Conservation (phyloP, 2,888 invertebrate genomes). For the Nebria salina region DNA sequence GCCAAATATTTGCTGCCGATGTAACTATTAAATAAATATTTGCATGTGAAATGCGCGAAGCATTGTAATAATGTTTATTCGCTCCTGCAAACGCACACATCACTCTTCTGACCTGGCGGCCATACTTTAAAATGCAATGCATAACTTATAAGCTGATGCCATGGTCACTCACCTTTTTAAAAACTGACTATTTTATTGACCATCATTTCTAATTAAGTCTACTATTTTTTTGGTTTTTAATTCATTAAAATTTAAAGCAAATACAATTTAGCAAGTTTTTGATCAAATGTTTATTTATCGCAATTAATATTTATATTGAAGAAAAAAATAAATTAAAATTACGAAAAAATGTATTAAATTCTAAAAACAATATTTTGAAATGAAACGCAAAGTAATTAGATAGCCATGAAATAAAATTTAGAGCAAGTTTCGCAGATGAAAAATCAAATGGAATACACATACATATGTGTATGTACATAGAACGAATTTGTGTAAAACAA, state of each 20-base stretch:
- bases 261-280: too few species aligned
- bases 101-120: neutral
- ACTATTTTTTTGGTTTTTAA: too few species aligned
- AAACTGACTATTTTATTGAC: too few species aligned
- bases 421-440: neutral
- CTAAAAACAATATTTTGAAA: too few species aligned
- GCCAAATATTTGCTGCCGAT: conserved; percentile 29
- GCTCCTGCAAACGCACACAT: neutral
- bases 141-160: neutral
- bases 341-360: too few species aligned
- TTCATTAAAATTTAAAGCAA: too few species aligned
- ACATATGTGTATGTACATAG: neutral
- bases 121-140: neutral
- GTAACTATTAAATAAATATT: conserved; percentile 38
- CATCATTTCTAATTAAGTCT: too few species aligned
- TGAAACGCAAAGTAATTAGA: too few species aligned
- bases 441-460: neutral
- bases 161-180: neutral
- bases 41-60: neutral
- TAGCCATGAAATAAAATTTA: too few species aligned
- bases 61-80: conserved; percentile 6
- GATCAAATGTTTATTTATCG: too few species aligned
- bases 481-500: neutral
- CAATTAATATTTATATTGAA: too few species aligned
- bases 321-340: too few species aligned